Base-by-base conservation (phyloP, 2,888 invertebrate genomes). In the Leptinotarsa juncta region DNA sequence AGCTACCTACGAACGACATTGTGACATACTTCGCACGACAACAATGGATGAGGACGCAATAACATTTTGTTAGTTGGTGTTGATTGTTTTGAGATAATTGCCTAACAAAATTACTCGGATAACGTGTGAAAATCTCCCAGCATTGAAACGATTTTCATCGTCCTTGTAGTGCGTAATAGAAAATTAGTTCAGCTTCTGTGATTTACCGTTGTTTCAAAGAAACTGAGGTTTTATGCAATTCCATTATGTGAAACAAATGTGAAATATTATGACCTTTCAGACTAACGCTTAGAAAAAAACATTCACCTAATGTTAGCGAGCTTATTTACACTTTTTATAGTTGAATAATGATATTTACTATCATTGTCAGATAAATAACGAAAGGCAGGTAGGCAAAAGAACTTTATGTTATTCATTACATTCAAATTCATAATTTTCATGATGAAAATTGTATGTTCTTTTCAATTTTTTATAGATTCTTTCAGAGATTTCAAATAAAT, bases 51-150 rank as follows among this genome's bases (percentile, higher is more conserved):
- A 14, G 2, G 32, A 42, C 55, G 68, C 55, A 55, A 67, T 67
- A 67, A 16, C 68, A 68, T 57, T 68, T 68, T 42, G 68, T 68
- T 68, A 5, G 20, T 18, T 32, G 68, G 26, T n/a, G 68, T 68
- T 18, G 26, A 68, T 55, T 53, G 68, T 53, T 26, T 42, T 42
- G 20, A 5, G 50, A 20, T 68, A 68, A 42, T 68, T 68, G 32
- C 42, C 32, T 15, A n/a, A n/a, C 18, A 32, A 48, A 68, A 32
- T 55, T 67, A 68, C 42, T 20, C 55, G 68, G 53, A 20, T 55
- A 16, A 49, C 55, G 55, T 68, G 68, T 55, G 68, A 68, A 67
- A 50, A 50, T 51, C 15, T 51, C 67, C 26, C 67, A 67, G 50
- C 53, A 67, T 51, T 51, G n/a, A 67, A 51, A 10, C 42, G 62